A percentile compares a stretch with the other conserved stretches of the same genome.
Conservation (phyloP, 2,888 invertebrate species). For the Embidobia sp. region DNA sequence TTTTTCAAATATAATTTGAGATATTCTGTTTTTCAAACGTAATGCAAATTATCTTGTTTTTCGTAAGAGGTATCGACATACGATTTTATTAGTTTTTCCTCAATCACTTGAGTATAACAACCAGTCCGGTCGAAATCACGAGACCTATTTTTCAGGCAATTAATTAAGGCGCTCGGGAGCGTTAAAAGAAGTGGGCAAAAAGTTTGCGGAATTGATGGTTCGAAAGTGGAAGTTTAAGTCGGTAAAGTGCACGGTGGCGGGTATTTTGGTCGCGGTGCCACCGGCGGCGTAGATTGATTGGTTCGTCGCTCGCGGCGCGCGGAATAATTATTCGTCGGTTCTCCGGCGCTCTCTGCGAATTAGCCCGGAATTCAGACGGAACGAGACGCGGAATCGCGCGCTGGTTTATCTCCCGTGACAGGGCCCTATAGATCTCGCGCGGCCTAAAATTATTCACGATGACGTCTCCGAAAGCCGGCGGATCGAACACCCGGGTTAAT, state of each 20-base stretch:
- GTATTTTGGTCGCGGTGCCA: slow-evolving; percentile 61
- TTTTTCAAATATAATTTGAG: no score
- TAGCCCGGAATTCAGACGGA: slow-evolving; percentile 72
- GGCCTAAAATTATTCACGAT: slow-evolving; percentile 71
- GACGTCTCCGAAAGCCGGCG: no score
- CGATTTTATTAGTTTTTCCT: no score
- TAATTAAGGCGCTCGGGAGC: slow-evolving; percentile 22
- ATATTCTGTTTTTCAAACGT: no score
- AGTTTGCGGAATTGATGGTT: slow-evolving; percentile 48
- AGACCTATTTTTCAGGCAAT: slow-evolving; percentile 4
- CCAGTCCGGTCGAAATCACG: no score
- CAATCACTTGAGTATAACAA: no score
- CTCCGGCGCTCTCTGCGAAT: slow-evolving; percentile 71
- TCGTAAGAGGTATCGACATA: no score
- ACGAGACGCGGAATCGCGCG: slow-evolving; percentile 63
- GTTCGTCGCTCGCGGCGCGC: slow-evolving; percentile 69
- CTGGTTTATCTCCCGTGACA: slow-evolving; percentile 51
- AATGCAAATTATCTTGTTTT: no score
- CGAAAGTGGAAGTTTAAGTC: slow-evolving; percentile 45
- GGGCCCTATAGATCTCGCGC: slow-evolving; percentile 63
- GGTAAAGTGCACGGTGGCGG: slow-evolving; percentile 40
- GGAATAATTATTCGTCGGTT: slow-evolving; percentile 73
- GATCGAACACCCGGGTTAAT: no score
- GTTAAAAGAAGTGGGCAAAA: slow-evolving; percentile 39
- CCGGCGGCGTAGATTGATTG: slow-evolving; percentile 71